Conservation (phyloP, 53 echinoderm and acorn worm genomes). For the Paelopatides confundens region DNA sequence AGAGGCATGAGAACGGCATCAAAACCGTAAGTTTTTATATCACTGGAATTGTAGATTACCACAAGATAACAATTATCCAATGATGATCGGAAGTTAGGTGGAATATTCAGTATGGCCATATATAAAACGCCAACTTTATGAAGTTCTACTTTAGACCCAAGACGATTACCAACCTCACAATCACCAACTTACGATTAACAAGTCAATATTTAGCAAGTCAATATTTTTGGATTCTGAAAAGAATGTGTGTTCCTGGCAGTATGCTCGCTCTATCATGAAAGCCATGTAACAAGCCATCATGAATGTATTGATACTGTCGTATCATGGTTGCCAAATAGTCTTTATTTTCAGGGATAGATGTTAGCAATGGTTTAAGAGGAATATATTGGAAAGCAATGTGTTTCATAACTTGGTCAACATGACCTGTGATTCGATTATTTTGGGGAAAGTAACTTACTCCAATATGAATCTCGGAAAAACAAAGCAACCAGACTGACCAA, state of each 20-base stretch:
- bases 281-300: slow-evolving; percentile 44
- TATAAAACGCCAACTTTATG: slow-evolving; percentile 62
- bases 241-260: too few relatives aligned
- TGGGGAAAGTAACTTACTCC: slow-evolving; percentile 55
- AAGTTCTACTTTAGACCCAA: slow-evolving; percentile 53
- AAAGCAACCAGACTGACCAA: slow-evolving; percentile 42
- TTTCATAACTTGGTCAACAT: slow-evolving; percentile 50
- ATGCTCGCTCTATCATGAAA: slow-evolving; percentile 55
- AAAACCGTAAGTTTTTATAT: too few relatives aligned
- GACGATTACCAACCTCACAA: too few relatives aligned
- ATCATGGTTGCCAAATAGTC: slow-evolving; percentile 29
- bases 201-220: too few relatives aligned
- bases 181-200: too few relatives aligned
- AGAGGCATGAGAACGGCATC: too few relatives aligned
- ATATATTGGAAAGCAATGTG: slow-evolving; percentile 63
- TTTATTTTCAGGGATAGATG: slow-evolving; percentile 53
- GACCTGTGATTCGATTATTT: slow-evolving; percentile 33
- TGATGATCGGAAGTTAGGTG: background rate
- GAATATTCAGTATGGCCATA: slow-evolving; percentile 50
- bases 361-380: slow-evolving; percentile 48
- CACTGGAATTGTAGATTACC: too few relatives aligned
- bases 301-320: slow-evolving; percentile 31
- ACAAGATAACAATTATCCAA: too few relatives aligned
- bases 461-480: slow-evolving; percentile 47
- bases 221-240: too few relatives aligned